These are phyloP conservation scores for Mylabris sibirica DNA, from an alignment of 2,888 invertebrate genomes.

Conservation along the genomic window DNA sequence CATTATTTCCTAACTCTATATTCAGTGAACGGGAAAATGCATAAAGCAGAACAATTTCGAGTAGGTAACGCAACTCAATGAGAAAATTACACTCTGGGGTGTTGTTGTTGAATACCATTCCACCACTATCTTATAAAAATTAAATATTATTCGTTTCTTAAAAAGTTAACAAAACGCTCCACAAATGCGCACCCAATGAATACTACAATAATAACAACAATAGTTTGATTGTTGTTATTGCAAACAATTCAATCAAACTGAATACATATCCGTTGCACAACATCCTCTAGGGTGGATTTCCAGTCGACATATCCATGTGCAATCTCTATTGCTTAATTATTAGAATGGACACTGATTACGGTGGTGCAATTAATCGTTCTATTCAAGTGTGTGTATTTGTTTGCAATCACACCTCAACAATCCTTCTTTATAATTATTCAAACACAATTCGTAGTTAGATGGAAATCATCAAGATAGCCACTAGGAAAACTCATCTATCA, in stretches of 20 bases:
- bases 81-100: conserved; percentile 34
- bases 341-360: not conserved
- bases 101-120: conserved; percentile 21
- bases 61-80: conserved; percentile 23
- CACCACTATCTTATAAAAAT: conserved; percentile 26
- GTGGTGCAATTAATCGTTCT: not conserved
- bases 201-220: too few species aligned
- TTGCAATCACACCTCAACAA: conserved; percentile 18
- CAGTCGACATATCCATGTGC: not conserved
- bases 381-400: not conserved
- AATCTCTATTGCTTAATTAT: not conserved
- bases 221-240: not conserved
- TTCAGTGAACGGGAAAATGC: conserved; percentile 29
- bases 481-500: conserved; percentile 30
- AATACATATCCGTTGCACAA: not conserved
- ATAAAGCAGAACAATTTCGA: conserved; percentile 33
- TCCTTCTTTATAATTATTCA: conserved; percentile 16
- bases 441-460: conserved; percentile 27
- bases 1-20: conserved; percentile 1
- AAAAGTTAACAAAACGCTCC: too few species aligned
- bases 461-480: conserved; percentile 31
- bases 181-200: too few species aligned
- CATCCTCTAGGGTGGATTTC: not conserved
- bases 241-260: not conserved
- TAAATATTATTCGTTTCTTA: too few species aligned